Percentiles rank a stretch among this genome's conserved stretches.
Evolutionary conservation across 2,113 vertebrate species (phyloP).

Genomic region (Axis porcinus): DNA sequence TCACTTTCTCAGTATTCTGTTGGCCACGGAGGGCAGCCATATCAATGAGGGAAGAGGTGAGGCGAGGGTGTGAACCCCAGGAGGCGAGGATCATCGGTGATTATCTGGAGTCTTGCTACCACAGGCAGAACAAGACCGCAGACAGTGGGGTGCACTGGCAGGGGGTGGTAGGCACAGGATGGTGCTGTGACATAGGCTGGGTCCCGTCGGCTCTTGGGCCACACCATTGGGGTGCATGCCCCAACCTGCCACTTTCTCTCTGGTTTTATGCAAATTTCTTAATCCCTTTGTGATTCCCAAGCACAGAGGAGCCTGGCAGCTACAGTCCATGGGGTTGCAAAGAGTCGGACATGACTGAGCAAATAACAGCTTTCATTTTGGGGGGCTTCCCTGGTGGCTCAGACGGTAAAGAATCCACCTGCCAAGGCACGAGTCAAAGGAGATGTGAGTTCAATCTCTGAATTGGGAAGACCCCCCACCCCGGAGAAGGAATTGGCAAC

Average conservation of each 20-base stretch:
- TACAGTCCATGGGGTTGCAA: not conserved
- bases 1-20: fast-evolving
- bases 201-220: fast-evolving
- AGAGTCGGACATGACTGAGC: not conserved
- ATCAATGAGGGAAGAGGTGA: not conserved
- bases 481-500: not conserved
- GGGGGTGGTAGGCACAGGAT: not conserved
- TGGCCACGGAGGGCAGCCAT: not conserved
- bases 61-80: not conserved
- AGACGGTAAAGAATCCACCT: not conserved
- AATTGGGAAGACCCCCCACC: not conserved
- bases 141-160: fast-evolving
- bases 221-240: not conserved
- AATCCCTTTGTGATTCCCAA: not conserved
- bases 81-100: fast-evolving
- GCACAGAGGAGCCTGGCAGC: not conserved
- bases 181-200: fast-evolving
- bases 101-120: not conserved
- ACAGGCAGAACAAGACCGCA: not conserved
- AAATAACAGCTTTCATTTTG: not conserved
- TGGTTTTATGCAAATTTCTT: not conserved
- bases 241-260: not conserved
- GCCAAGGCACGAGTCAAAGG: not conserved
- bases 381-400: not conserved
- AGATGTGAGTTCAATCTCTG: not conserved